Base-by-base conservation (phyloP, 2,888 invertebrate species). In the Pimpla rufipes region DNA sequence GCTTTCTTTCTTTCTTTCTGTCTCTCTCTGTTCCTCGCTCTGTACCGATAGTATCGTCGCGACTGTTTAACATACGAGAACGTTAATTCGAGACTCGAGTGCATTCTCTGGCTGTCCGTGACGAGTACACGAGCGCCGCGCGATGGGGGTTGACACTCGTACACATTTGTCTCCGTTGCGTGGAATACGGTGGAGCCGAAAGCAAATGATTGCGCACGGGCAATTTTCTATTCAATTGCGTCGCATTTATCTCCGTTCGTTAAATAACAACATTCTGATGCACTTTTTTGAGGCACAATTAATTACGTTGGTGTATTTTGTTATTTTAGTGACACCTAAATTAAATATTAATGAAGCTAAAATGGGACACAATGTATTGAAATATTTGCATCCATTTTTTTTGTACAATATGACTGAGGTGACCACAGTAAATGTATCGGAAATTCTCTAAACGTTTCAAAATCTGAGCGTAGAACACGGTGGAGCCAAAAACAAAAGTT, bases 31-130 rank as follows among this genome's bases (percentile, higher is more conserved):
- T 67, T 29, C 64, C 37, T 21, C 37, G 37, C 52, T 2, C 8
- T 47, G 13, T 16, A 8, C 29, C 79, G 85, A 85, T 83, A 76
- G 64, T 81, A 85, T 86, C 84, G 85, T 79, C 70, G 70, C 81
- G 35, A 76, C 81, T 83, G 85, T 59, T 84, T 83, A 85, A 85
- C 86, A 83, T 83, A 81, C 79, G 81, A 67, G 81, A 74, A 74
- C 68, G 77, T 85, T 83, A 83, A 87, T 85, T 85, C 82, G 83
- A 77, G 64, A 57, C 55, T 71, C 75, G 62, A 45, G 62, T 50
- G 50, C 47, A 37, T 71, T 59, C 73, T 64, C 64, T 23, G 21
- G 29, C 29, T 59, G 52, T 67, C 67, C 50, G 57, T 74, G 55
- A 68, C 78, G 62, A 74, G 45, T 47, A 74, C 74, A 74, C 47